phyloP scores from a whole-genome alignment of 2,113 vertebrate genomes.

The Lutjanus erythropterus region DNA sequence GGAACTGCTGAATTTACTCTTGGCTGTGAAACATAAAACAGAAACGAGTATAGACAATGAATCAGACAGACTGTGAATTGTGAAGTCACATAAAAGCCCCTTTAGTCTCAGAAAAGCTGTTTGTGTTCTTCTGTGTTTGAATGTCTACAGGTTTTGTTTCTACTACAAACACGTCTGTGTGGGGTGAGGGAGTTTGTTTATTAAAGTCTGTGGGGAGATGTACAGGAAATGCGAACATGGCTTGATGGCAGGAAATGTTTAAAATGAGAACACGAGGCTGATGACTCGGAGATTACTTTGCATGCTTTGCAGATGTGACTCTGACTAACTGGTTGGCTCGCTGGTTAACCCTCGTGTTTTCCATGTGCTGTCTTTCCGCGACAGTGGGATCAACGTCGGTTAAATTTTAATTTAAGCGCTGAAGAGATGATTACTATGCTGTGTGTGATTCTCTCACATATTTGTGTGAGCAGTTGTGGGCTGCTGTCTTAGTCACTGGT shows the following conservation, averaged over 20 bases:
- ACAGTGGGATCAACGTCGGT: not conserved
- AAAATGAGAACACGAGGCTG: not conserved
- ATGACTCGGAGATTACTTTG: not conserved
- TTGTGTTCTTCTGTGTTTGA: not conserved
- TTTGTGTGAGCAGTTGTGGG: not conserved
- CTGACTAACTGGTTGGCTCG: not conserved
- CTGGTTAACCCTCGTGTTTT: not conserved
- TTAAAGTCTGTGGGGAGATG: not conserved
- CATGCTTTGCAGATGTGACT: slow-evolving; percentile 4
- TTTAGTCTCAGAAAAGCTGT: not conserved
- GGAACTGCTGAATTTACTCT: not conserved
- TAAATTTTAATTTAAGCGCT: not conserved
- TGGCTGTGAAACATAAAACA: not conserved
- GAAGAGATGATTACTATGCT: not conserved
- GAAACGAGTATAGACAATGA: not conserved
- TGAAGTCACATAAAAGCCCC: not conserved
- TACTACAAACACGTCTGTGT: slow-evolving; percentile 10
- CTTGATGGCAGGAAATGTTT: not conserved
- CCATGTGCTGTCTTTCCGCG: not conserved
- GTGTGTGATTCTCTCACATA: not conserved
- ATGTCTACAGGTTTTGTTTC: slow-evolving; percentile 20
- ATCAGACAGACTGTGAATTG: not conserved
- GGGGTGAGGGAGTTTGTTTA: not conserved
- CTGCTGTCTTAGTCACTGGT: slow-evolving; percentile 1
- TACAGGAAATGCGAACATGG: not conserved